A percentile compares a stretch with the other conserved stretches of the same genome.
phyloP scores from a whole-genome alignment of 1,140 invertebrate genomes.

The Harlomillsia oculata region DNA sequence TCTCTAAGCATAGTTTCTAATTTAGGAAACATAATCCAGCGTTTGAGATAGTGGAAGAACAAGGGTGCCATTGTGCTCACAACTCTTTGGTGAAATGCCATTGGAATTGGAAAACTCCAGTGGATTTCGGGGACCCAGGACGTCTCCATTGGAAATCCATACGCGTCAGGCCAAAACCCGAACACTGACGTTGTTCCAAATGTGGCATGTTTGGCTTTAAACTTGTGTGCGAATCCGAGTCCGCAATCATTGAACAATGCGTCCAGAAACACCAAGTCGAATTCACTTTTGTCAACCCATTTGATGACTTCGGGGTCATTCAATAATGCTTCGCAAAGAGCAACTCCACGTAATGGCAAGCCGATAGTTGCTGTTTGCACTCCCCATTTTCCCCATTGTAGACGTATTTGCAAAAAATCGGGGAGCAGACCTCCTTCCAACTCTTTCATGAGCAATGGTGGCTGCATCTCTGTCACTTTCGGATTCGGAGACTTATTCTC shows the following conservation, averaged over 20 bases:
- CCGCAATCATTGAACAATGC: conserved; percentile 37
- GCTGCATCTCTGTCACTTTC: conserved; percentile 18
- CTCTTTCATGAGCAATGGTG: neutral
- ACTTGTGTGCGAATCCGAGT: conserved; percentile 23
- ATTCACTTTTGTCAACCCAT: conserved; percentile 6
- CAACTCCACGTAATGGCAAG: neutral
- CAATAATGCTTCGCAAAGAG: neutral
- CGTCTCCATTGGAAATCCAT: conserved; percentile 19
- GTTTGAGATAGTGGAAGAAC: conserved; percentile 1
- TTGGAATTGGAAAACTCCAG: conserved; percentile 6
- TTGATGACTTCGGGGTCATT: neutral
- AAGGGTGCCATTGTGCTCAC: conserved; percentile 8
- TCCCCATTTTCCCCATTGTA: neutral
- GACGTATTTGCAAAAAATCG: neutral
- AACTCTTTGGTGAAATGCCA: conserved; percentile 11
- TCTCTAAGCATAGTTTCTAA: conserved; percentile 9
- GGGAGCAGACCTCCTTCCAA: conserved; percentile 6
- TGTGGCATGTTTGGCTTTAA: conserved; percentile 13
- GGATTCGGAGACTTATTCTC: conserved; percentile 15
- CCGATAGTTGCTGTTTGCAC: neutral
- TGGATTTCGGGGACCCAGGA: conserved; percentile 6
- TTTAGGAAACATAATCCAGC: conserved; percentile 1
- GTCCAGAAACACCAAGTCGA: conserved; percentile 38
- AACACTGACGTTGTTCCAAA: conserved; percentile 11
- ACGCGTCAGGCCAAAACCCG: conserved; percentile 8